Conservation (phyloP, 2,797 vertebrate species). For the Heteromormyrus szaboi region DNA sequence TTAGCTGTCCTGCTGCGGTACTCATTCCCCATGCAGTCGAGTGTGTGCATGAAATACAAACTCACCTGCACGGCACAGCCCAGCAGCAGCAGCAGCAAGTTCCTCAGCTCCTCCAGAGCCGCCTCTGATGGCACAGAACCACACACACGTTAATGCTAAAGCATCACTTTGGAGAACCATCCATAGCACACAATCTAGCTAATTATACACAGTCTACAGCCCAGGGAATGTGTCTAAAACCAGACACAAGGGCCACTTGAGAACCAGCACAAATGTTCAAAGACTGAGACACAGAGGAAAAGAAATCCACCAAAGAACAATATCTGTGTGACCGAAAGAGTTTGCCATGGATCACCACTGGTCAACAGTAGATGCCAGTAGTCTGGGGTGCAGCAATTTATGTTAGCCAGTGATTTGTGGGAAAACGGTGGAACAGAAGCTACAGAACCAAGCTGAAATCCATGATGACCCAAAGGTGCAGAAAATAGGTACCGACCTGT, state of each 20-base stretch:
- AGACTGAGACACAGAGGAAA: background rate
- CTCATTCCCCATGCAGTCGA: background rate
- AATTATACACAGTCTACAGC: too few relatives aligned
- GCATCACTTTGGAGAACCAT: background rate
- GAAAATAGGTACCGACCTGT: constrained; percentile 62
- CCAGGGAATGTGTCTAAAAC: background rate
- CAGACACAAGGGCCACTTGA: background rate
- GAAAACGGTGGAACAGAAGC: background rate
- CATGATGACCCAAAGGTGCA: background rate
- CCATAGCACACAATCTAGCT: background rate
- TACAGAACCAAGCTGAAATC: background rate
- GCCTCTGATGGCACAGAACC: constrained; percentile 58
- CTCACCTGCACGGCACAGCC: constrained; percentile 84
- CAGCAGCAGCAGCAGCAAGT: constrained; percentile 71
- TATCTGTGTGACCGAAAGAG: background rate
- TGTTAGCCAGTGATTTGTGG: background rate
- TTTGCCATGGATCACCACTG: background rate
- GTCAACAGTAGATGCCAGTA: background rate
- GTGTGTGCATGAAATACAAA: constrained; percentile 4
- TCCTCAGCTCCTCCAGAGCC: constrained; percentile 72
- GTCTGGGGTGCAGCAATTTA: background rate
- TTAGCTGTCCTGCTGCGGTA: background rate
- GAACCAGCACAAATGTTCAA: background rate
- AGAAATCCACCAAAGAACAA: background rate
- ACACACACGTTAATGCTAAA: background rate